Conservation (phyloP, 2,888 invertebrate genomes). For the Agrochola lota region DNA sequence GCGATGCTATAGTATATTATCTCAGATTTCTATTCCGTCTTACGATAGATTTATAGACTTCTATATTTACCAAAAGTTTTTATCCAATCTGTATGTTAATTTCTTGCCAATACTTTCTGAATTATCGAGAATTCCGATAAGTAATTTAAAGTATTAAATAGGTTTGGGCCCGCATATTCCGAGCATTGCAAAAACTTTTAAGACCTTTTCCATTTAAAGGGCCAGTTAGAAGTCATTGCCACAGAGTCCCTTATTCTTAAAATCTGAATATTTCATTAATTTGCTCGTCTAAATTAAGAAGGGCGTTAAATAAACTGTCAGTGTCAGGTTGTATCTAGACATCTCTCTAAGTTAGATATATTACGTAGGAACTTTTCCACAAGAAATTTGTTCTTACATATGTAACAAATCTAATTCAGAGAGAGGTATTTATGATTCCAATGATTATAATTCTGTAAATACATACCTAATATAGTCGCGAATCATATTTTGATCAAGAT, state of each 20-base stretch:
- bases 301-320: slow-evolving; percentile 8
- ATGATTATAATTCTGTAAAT: too few relatives aligned
- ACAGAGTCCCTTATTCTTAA: neutral
- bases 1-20: neutral
- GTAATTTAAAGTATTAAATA: neutral
- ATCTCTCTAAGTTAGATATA: too few relatives aligned
- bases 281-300: slow-evolving; percentile 6
- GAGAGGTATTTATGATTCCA: too few relatives aligned
- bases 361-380: too few relatives aligned
- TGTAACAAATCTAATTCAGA: too few relatives aligned
- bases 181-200: neutral
- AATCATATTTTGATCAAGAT: too few relatives aligned
- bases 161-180: neutral
- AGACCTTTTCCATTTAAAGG: too few relatives aligned
- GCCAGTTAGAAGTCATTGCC: neutral
- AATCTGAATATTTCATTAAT: slow-evolving; percentile 15
- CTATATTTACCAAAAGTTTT: neutral
- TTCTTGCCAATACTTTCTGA: neutral
- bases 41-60: too few relatives aligned
- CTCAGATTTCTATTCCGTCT: neutral
- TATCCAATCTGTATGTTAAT: slow-evolving; percentile 5
- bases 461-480: too few relatives aligned
- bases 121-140: neutral
- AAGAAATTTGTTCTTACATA: too few relatives aligned
- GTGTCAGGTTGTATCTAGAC: too few relatives aligned